Conservation (phyloP, 2,888 invertebrate genomes). For the Limenitis camilla region DNA sequence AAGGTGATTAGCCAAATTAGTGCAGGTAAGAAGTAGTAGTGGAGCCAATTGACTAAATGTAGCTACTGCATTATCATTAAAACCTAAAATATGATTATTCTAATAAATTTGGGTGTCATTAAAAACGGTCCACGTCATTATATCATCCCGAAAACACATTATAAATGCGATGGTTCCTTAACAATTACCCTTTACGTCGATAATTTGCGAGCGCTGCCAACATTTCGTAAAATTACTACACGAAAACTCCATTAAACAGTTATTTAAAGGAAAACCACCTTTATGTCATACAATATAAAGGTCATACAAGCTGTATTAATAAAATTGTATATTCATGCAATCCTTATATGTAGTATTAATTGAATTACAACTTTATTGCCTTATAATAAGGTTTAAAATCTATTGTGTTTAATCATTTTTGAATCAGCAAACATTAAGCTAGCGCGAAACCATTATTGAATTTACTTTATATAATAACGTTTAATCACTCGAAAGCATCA, state of each 20-base stretch:
- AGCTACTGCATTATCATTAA: not conserved
- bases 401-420: conserved; percentile 20
- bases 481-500: conserved; percentile 71
- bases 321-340: conserved; percentile 5
- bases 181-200: conserved; percentile 61
- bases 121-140: conserved; percentile 38
- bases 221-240: conserved; percentile 50
- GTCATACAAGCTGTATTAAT: conserved; percentile 8
- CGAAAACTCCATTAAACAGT: conserved; percentile 3
- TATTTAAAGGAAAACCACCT: conserved; percentile 14
- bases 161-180: conserved; percentile 30
- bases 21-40: too few relatives aligned
- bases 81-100: conserved; percentile 4
- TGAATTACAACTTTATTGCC: not conserved
- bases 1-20: too few relatives aligned
- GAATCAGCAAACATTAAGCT: conserved; percentile 65
- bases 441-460: conserved; percentile 70
- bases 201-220: conserved; percentile 65
- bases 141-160: conserved; percentile 47
- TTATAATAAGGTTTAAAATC: conserved; percentile 31
- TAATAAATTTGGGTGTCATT: conserved; percentile 21
- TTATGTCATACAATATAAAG: not conserved
- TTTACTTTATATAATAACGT: conserved; percentile 74
- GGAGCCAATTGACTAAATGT: too few relatives aligned
- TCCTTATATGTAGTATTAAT: not conserved